A percentile compares a stretch with the other conserved stretches of the same genome.
phyloP scores from a whole-genome alignment of 2,888 invertebrate genomes.

The Megalurothrips usitatus region DNA sequence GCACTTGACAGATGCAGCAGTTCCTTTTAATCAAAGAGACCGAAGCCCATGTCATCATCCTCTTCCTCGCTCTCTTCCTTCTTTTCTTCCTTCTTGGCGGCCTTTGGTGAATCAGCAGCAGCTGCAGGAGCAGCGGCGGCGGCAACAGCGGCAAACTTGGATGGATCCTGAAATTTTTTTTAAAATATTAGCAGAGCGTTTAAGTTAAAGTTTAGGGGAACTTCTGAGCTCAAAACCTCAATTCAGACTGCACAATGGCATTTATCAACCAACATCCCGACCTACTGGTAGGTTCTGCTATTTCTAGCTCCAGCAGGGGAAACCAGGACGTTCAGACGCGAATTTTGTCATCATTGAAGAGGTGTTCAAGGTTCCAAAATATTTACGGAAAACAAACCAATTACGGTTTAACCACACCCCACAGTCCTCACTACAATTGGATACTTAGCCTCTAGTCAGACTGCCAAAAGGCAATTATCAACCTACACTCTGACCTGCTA shows the following conservation, averaged over 20 bases:
- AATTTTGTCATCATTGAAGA: slow-evolving; percentile 42
- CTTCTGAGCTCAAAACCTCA: not conserved
- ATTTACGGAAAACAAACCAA: not conserved
- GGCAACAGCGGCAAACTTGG: slow-evolving; percentile 81
- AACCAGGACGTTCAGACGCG: slow-evolving; percentile 42
- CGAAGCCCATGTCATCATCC: slow-evolving; percentile 98
- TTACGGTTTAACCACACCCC: too few relatives aligned
- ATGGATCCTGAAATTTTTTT: slow-evolving; percentile 91
- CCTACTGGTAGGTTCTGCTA: slow-evolving; percentile 49
- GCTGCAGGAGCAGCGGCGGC: slow-evolving; percentile 58
- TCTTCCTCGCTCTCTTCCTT: slow-evolving; percentile 82
- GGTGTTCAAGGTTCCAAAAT: not conserved
- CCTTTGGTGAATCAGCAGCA: slow-evolving; percentile 57
- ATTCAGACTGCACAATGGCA: slow-evolving; percentile 27
- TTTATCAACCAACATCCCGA: not conserved
- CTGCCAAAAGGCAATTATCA: slow-evolving; percentile 24
- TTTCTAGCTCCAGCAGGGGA: slow-evolving; percentile 44
- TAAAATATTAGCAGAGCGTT: not conserved
- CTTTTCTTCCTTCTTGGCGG: slow-evolving; percentile 72
- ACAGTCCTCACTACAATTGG: not conserved
- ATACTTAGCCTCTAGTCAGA: slow-evolving; percentile 8
- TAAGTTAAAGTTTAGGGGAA: not conserved
- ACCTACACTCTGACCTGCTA: slow-evolving; percentile 37
- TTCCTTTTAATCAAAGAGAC: slow-evolving; percentile 72
- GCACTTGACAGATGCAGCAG: not conserved